Conservation (phyloP, 2,113 vertebrate genomes). For the Chrysochloris asiatica region DNA sequence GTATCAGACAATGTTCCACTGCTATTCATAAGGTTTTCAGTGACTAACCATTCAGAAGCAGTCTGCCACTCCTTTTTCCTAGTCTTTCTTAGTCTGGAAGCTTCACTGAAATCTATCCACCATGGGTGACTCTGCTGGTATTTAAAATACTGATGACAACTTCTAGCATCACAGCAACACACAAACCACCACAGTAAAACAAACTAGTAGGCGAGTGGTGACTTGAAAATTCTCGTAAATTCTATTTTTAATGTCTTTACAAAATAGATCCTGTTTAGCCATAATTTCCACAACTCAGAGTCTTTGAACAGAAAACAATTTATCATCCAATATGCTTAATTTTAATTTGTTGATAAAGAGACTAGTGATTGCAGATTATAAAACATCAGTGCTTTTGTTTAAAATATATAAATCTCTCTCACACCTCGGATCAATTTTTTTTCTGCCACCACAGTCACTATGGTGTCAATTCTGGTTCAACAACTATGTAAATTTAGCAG, state of each 20-base stretch:
- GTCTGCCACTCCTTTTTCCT: too few species aligned
- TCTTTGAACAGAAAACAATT: conserved; percentile 28
- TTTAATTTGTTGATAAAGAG: not conserved
- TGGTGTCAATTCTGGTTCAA: not conserved
- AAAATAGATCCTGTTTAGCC: not conserved
- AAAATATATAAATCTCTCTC: conserved; percentile 6
- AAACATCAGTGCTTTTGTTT: conserved; percentile 28
- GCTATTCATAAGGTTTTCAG: too few species aligned
- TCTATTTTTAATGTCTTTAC: not conserved
- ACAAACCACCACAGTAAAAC: too few species aligned
- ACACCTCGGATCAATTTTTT: conserved; percentile 36
- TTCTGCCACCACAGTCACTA: not conserved
- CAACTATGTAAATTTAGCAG: not conserved
- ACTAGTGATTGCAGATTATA: not conserved
- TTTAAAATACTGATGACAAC: too few species aligned
- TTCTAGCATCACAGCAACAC: too few species aligned
- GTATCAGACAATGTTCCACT: too few species aligned
- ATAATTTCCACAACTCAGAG: conserved; percentile 22
- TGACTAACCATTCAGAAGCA: too few species aligned
- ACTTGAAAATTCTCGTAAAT: conserved; percentile 37
- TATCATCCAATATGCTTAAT: conserved; percentile 25
- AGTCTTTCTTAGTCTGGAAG: too few species aligned
- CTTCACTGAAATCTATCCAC: too few species aligned
- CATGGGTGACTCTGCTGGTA: too few species aligned
- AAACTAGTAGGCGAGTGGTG: too few species aligned